Base-by-base conservation (phyloP, 2,888 invertebrate species). In the Drosophila buzzatii region DNA sequence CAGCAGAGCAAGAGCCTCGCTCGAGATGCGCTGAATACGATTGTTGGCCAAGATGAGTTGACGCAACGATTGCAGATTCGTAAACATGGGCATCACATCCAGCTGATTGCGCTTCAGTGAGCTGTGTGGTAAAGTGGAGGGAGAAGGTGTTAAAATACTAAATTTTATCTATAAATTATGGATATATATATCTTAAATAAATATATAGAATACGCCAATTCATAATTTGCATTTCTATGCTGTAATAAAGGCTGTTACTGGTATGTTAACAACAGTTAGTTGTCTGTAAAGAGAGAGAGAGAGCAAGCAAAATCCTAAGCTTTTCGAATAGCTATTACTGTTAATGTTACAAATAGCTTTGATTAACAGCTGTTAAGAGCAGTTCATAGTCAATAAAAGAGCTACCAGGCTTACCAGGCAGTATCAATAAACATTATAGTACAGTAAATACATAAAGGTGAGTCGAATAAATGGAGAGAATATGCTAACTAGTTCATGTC, bases 1-100 rank as follows among this genome's bases (percentile, higher is more conserved):
- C 78, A 98, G 95, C 60, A 96, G 97, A 94, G 95, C 97, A 93
- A 99, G 97, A 51, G 98, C 96, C 63, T 97, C 98, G 94, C 97
- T 97, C 85, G 96, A 95, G 66, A 99, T 95, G 81, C 95, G 95
- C 73, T 95, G 94, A 85, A 99, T 97, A 81, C 95, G 95, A 93
- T 99, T 99, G 86, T 96, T 95, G 91, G 96, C 96, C 82, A 99
- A 93, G 92, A 96, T 97, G 59, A 99, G 94, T 62, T 95, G 95
- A 58, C 95, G 95, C 66, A 99, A 93, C 81, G 95, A 95, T 59
- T 95, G 94, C 72, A 98, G 94, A 39, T 96, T 96, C 92, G 95
- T 95, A 92, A 99, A 98, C 76, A 96, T 95, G 89, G 96, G 96
- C 81, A 99, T 96, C 73, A 95, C 95, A 87, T 95, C 95, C 59